phyloP scores from a whole-genome alignment of 1,140 invertebrate genomes.

The Triops cancriformis region DNA sequence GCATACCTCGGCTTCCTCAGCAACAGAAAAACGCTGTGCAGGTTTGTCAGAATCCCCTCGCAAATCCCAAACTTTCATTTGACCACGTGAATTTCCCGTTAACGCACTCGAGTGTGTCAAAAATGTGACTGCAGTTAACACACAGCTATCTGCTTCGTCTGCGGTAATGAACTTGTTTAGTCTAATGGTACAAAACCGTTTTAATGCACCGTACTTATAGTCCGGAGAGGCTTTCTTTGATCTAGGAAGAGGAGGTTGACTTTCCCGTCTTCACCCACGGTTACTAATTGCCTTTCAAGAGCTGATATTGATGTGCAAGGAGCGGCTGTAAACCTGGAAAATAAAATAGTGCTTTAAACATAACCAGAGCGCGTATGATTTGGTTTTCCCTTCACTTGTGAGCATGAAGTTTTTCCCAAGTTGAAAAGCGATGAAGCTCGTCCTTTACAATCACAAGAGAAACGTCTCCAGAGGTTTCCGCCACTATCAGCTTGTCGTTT shows the following conservation, averaged over 20 bases:
- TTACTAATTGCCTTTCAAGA: conserved; percentile 35
- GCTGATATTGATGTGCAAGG: background rate
- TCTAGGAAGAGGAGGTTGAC: conserved; percentile 58
- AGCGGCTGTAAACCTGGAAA: conserved; percentile 30
- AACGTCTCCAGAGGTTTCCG: background rate
- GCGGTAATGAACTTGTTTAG: conserved; percentile 33
- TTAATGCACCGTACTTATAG: conserved; percentile 45
- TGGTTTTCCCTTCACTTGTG: conserved; percentile 45
- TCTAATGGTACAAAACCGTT: conserved; percentile 3
- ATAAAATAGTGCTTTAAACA: background rate
- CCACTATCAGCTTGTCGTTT: background rate
- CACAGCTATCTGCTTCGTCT: conserved; percentile 71
- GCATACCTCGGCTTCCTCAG: conserved; percentile 33
- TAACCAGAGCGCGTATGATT: conserved; percentile 27
- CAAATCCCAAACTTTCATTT: conserved; percentile 80
- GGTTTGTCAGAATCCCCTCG: conserved; percentile 44
- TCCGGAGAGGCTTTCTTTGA: conserved; percentile 49
- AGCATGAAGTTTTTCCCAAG: conserved; percentile 56
- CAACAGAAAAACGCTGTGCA: conserved; percentile 37
- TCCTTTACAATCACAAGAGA: background rate
- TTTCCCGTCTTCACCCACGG: conserved; percentile 72
- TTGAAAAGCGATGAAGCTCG: conserved; percentile 28
- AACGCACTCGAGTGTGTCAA: conserved; percentile 66
- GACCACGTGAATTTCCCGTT: conserved; percentile 71
- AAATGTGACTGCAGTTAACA: conserved; percentile 62